Conservation (phyloP, 64 coral and sea anemone genomes). For the Trachythela sp. region DNA sequence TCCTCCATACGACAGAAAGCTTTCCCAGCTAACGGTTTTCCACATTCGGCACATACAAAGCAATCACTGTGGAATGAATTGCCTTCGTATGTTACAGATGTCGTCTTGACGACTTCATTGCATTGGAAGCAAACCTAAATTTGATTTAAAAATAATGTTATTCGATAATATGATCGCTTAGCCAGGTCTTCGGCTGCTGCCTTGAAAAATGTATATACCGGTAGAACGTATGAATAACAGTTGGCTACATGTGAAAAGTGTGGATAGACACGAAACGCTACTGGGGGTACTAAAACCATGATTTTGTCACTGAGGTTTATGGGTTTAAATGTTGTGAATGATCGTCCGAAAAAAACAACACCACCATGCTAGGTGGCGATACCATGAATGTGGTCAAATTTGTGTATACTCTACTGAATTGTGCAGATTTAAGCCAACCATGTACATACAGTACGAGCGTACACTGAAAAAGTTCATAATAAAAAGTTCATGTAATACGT, state of each 20-base stretch:
- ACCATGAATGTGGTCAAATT: no score
- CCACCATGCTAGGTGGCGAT: no score
- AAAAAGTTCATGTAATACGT: neutral
- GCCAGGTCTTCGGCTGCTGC: no score
- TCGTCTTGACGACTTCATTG: constrained; percentile 68
- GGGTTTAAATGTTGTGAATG: no score
- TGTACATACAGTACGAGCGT: no score
- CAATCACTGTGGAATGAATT: constrained; percentile 81
- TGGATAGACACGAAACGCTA: no score
- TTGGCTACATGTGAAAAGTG: no score
- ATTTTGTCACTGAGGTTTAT: no score
- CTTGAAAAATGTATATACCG: neutral
- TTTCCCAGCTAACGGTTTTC: constrained; percentile 74
- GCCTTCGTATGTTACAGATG: constrained; percentile 75
- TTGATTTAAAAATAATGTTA: neutral
- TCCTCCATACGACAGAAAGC: constrained; percentile 88
- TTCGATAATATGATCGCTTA: neutral
- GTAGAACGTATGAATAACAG: neutral
- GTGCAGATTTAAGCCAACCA: no score
- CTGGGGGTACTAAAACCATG: no score
- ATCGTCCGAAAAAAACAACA: no score
- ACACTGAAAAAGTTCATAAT: neutral
- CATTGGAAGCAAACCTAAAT: constrained; percentile 72
- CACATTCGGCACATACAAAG: constrained; percentile 67
- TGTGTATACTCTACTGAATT: no score